Evolutionary conservation across 92 coral and sea anemone species (phyloP).

Genomic region (Phenganax marumi): DNA sequence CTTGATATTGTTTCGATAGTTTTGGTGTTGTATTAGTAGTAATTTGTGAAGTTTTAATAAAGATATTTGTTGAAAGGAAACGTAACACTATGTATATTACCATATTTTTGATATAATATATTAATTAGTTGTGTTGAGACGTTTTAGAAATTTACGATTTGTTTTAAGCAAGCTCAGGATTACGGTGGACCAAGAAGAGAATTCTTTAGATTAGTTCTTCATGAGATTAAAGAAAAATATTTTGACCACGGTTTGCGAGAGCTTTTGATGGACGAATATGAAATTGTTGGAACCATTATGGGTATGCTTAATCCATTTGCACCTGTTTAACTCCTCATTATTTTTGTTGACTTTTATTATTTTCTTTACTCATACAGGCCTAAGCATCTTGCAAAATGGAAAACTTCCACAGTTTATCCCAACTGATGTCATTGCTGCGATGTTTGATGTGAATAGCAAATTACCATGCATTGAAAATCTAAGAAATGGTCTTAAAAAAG

Average conservation of each 20-base stretch:
- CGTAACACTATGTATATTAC: too few relatives aligned
- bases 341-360: conserved; percentile 15
- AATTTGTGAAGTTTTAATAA: too few relatives aligned
- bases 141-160: background rate
- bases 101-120: background rate
- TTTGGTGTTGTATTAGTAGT: too few relatives aligned
- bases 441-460: conserved; percentile 29
- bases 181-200: conserved; percentile 5
- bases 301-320: background rate
- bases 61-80: too few relatives aligned
- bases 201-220: background rate
- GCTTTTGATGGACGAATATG: background rate
- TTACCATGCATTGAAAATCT: conserved; percentile 31
- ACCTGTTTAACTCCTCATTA: background rate
- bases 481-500: conserved; percentile 36
- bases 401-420: conserved; percentile 51
- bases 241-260: conserved; percentile 8
- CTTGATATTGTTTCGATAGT: too few relatives aligned
- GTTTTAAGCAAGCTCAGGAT: conserved; percentile 17
- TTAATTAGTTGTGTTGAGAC: background rate
- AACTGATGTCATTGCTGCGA: conserved; percentile 23
- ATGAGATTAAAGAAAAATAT: background rate
- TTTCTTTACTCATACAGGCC: conserved; percentile 22
- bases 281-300: conserved; percentile 4
- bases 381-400: conserved; percentile 44